Evolutionary conservation across 2,888 invertebrate species (phyloP), one percentile per base, ranked within the genome.

Genomic region (Pseudeuparius sepicola): DNA sequence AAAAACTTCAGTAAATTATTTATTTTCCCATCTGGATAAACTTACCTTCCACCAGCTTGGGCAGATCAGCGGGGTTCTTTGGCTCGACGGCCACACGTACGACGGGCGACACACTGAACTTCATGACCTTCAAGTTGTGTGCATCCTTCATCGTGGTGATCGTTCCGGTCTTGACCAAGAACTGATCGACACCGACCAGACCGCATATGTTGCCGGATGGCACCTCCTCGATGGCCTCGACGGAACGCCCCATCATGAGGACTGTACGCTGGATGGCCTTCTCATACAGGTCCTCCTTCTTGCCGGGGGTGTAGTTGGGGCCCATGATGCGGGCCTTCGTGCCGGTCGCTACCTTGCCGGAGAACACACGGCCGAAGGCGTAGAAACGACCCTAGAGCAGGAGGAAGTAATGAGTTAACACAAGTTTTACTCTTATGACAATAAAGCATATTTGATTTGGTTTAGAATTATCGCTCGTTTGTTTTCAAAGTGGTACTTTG

Each of bases 361-460:
- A 88, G 75, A 99, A 99, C 16, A 99, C 98, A 67, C 98, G 94
- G 31, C 98, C 98, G 64, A 99, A 99, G 41, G 98, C 98, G 67
- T 96, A 99, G 82, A 99, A 99, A 61, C 98, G 86, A 43, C 98
- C n/a, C n/a, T n/a, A n/a, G n/a, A n/a, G n/a, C n/a, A n/a, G n/a
- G n/a, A n/a, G n/a, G n/a, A n/a, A n/a, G n/a, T n/a, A n/a, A n/a
- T n/a, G n/a, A n/a, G n/a, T n/a, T n/a, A n/a, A n/a, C n/a, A n/a
- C n/a, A n/a, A n/a, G n/a, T n/a, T n/a, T n/a, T n/a, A n/a, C n/a
- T n/a, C n/a, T n/a, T n/a, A n/a, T n/a, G n/a, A n/a, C n/a, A n/a
- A n/a, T n/a, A n/a, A n/a, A n/a, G n/a, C n/a, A n/a, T n/a, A n/a
- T n/a, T n/a, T n/a, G n/a, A n/a, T n/a, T n/a, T n/a, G n/a, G n/a